A percentile compares a stretch with the other conserved stretches of the same genome.
phyloP scores from a whole-genome alignment of 1,140 invertebrate species.

The Danaus plexippus region DNA sequence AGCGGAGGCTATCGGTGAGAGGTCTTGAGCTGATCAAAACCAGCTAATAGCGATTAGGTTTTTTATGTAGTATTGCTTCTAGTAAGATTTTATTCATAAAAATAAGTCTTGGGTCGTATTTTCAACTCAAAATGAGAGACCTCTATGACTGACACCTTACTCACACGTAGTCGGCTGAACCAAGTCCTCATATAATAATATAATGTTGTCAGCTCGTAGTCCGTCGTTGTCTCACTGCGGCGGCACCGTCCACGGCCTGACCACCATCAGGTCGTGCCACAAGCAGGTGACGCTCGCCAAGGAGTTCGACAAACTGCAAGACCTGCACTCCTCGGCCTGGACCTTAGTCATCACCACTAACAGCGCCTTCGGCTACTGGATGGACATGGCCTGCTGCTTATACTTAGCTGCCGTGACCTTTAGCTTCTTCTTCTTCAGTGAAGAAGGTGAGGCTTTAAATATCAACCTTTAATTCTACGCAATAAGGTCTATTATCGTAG shows the following conservation, averaged over 20 bases:
- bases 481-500: no score
- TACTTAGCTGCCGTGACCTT: slow-evolving; percentile 74
- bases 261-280: slow-evolving; percentile 84
- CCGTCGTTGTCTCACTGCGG: slow-evolving; percentile 90
- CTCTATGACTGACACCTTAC: no score
- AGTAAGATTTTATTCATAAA: no score
- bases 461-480: no score
- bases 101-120: no score
- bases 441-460: slow-evolving; percentile 34
- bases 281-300: slow-evolving; percentile 75
- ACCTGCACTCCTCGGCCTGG: slow-evolving; percentile 80
- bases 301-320: slow-evolving; percentile 78
- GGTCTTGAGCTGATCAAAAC: background rate
- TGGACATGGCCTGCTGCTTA: slow-evolving; percentile 78
- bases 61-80: no score
- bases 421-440: slow-evolving; percentile 71
- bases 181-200: background rate
- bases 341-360: slow-evolving; percentile 77
- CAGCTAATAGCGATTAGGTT: no score
- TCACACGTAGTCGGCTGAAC: background rate
- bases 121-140: no score
- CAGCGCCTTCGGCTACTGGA: slow-evolving; percentile 75
- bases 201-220: slow-evolving; percentile 73
- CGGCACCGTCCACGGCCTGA: slow-evolving; percentile 82
- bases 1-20: slow-evolving; percentile 85